Evolutionary conservation across 2,113 vertebrate genomes (phyloP).

Genomic region (Regulus satrapa): DNA sequence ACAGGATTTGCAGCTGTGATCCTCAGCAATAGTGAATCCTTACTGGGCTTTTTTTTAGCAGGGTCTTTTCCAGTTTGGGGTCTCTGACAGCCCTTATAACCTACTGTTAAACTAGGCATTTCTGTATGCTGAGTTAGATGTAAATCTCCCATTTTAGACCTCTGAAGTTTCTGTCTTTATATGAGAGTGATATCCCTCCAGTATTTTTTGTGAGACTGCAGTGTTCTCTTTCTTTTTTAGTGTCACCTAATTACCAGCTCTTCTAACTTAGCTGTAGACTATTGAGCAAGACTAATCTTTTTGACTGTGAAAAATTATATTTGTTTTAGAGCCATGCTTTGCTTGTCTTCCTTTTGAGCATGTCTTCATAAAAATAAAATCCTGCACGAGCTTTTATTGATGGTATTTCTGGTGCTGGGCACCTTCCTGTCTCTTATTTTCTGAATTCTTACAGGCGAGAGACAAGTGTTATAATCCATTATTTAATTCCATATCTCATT

Average conservation of each 20-base stretch:
- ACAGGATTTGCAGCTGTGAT: neutral
- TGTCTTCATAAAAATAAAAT: conserved; percentile 49
- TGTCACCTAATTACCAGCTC: conserved; percentile 21
- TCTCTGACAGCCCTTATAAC: neutral
- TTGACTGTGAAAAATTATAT: conserved; percentile 53
- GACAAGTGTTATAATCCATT: neutral
- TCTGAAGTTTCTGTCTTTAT: neutral
- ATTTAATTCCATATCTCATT: neutral
- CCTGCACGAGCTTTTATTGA: neutral
- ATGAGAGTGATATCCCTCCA: neutral
- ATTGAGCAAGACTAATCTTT: conserved; percentile 58
- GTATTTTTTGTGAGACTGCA: neutral
- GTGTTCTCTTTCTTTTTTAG: neutral
- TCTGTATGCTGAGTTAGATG: neutral
- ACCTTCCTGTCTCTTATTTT: neutral
- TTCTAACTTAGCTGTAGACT: conserved; percentile 36
- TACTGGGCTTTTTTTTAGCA: neutral
- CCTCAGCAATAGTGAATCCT: neutral
- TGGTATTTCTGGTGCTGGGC: neutral
- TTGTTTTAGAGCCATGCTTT: conserved; percentile 45
- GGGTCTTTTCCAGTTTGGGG: neutral
- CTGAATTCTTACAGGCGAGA: neutral
- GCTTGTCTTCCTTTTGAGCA: conserved; percentile 30
- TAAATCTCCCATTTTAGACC: neutral
- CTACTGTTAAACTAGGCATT: neutral